Conservation (phyloP, 1,140 invertebrate genomes). For the Trigoniulus corallinus region DNA sequence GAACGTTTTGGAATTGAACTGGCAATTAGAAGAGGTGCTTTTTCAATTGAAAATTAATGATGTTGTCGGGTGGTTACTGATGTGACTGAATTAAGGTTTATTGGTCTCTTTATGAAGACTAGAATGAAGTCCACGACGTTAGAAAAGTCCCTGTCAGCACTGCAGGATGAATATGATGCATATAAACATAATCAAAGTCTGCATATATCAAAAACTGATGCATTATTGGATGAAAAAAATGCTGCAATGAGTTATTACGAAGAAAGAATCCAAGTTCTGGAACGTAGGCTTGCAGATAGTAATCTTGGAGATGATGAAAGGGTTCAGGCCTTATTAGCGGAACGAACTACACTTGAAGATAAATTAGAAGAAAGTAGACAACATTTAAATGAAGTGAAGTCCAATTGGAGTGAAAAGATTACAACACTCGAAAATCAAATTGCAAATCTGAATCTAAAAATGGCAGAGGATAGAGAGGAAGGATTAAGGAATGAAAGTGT, state of each 20-base stretch:
- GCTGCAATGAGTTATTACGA: conserved; percentile 34
- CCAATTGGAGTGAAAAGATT: conserved; percentile 75
- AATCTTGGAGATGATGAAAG: conserved; percentile 23
- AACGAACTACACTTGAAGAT: conserved; percentile 34
- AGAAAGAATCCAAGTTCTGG: conserved; percentile 44
- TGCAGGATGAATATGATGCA: conserved; percentile 18
- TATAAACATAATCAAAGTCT: conserved; percentile 18
- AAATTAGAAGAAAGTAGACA: conserved; percentile 65
- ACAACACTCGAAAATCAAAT: conserved; percentile 68
- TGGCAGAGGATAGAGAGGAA: conserved; percentile 25
- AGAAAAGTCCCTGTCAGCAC: conserved; percentile 15
- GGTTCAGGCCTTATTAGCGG: conserved; percentile 18
- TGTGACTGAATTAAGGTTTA: no score
- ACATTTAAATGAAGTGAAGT: conserved; percentile 70
- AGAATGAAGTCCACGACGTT: conserved; percentile 1
- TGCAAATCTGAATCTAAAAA: conserved; percentile 24
- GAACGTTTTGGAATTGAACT: no score
- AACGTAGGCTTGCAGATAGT: conserved; percentile 26
- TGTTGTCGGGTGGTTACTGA: no score
- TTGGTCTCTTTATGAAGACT: no score
- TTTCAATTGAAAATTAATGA: no score
- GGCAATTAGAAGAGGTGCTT: conserved; percentile 15
- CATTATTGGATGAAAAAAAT: conserved; percentile 20
- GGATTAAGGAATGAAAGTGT: no score
- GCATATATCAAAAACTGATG: conserved; percentile 15